Base-by-base conservation (phyloP, 2,888 invertebrate species). In the Piscicola geometra region DNA sequence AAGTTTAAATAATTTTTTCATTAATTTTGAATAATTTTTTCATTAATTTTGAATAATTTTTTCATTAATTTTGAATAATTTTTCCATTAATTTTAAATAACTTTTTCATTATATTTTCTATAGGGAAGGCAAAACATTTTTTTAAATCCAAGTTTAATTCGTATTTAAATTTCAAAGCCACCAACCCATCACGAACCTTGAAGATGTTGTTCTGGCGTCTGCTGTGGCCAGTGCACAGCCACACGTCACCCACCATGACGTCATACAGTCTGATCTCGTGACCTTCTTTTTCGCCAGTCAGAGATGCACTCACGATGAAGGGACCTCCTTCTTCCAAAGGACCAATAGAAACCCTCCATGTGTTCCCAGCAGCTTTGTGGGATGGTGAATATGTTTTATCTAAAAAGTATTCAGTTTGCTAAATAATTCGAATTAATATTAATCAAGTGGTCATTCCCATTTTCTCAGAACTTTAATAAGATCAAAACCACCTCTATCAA, bases 231-330 rank as follows among this genome's bases (percentile, higher is more conserved):
- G 83, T 83, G 76, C 85, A 85, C 9, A 85, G 36, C 84, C 84
- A 84, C 5, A 85, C 82, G 79, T 85, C 85, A 0, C 85, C 85
- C 79, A 84, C 84, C 70, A 84, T 76, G 3, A 85, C 82, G 77
- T 83, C 81, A 1, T 67, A 75, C 15, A 85, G 35, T 18, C 69
- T 71, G 0, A 80, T 76, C 15, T 72, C 73, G 30, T 50, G 66
- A 28, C 33, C 41, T n/a, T 56, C 70, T 21, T 70, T 76, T 0
- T 71, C 74, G 12, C 67, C 76, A n/a, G 15, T 30, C 9, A 80
- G 75, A 3, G 72, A 75, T 28, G 80, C 82, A 5, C 72, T 77
- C 32, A 83, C 76, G 3, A 73, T 77, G 32, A 76, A 79, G 0
- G 82, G 82, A 12, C 80, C 81, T 12, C 36, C 28, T 3, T 76